Evolutionary conservation across 2,797 vertebrate species (phyloP).

Genomic region (Gymnopithys bicolor): DNA sequence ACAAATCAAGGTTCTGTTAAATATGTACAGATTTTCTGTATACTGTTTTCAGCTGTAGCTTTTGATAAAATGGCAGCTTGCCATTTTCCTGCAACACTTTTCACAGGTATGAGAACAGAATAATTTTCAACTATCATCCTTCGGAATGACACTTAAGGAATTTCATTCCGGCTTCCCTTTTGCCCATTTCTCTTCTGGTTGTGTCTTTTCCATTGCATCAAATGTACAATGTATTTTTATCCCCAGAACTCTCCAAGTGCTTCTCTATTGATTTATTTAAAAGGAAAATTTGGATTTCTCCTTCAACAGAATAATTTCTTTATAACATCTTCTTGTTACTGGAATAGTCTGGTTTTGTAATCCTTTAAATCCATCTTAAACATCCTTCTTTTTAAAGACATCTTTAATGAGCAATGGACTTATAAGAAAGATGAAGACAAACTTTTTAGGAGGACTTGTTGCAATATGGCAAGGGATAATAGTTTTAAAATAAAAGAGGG

Average conservation of each 20-base stretch:
- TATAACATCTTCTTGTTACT: background rate
- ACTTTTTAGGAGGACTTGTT: background rate
- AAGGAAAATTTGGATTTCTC: background rate
- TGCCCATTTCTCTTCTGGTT: background rate
- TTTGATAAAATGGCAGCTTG: background rate
- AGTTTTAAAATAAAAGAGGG: background rate
- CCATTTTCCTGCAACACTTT: background rate
- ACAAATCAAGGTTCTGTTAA: background rate
- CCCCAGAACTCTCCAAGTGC: background rate
- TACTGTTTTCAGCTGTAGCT: background rate
- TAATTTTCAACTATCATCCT: background rate
- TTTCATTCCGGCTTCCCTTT: background rate
- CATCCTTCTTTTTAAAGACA: background rate
- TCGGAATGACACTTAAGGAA: background rate
- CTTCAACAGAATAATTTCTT: background rate
- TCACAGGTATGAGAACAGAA: background rate
- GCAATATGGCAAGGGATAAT: background rate
- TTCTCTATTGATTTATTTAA: background rate
- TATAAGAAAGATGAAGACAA: background rate
- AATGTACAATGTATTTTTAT: background rate
- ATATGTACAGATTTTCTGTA: background rate
- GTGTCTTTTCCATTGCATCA: background rate
- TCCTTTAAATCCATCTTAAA: background rate
- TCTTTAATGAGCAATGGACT: background rate
- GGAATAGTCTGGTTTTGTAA: background rate